Conservation (phyloP, 2,888 invertebrate genomes). For the Hymenopus coronatus region DNA sequence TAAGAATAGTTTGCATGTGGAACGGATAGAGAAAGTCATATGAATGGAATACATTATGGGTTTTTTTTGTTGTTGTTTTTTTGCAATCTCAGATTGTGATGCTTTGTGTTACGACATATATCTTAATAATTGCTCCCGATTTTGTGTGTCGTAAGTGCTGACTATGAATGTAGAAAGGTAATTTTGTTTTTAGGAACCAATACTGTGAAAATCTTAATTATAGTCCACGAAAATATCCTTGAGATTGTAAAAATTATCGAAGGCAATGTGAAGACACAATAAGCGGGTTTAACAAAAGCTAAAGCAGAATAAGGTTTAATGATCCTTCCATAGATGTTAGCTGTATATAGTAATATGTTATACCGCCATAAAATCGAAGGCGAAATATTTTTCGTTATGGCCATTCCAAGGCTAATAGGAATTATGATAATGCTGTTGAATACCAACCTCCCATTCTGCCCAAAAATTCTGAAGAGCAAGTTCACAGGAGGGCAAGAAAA, state of each 20-base stretch:
- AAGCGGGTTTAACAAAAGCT: not conserved
- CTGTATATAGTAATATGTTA: not conserved
- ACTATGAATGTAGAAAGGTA: too few species aligned
- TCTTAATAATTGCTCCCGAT: too few species aligned
- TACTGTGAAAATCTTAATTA: too few species aligned
- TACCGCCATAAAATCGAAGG: not conserved
- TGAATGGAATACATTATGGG: too few species aligned
- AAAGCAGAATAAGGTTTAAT: not conserved
- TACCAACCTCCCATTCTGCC: not conserved
- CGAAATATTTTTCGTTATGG: not conserved
- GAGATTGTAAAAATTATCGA: not conserved
- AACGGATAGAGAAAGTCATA: too few species aligned
- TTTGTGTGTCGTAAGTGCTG: too few species aligned
- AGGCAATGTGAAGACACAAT: not conserved
- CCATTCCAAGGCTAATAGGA: not conserved
- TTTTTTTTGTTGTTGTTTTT: too few species aligned
- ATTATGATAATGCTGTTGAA: not conserved
- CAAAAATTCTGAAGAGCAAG: not conserved
- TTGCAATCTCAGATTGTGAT: too few species aligned
- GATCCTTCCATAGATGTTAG: not conserved
- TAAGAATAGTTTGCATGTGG: too few species aligned
- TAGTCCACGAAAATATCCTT: too few species aligned
- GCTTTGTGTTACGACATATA: too few species aligned
- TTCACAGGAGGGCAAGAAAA: not conserved
- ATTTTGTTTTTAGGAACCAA: too few species aligned